Base-by-base conservation (phyloP, 2,797 vertebrate genomes). In the Molossus alvarezi region DNA sequence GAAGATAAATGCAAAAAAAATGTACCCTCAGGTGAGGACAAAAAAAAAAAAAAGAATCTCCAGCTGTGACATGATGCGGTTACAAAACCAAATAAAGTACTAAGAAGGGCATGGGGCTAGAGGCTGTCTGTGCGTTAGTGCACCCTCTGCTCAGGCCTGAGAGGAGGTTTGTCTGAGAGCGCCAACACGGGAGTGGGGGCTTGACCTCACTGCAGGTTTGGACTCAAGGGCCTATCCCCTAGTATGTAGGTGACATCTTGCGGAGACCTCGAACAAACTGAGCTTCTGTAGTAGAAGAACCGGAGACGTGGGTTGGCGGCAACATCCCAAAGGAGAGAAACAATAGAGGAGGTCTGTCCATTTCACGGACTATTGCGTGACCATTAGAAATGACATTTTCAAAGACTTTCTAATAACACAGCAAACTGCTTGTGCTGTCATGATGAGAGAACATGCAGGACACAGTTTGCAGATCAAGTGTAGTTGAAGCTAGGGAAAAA, bases 221-320 rank as follows among this genome's bases (percentile, higher is more conserved):
- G 75, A 89, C 27, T 57, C 25, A 6, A 82, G 71, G 87, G n/a
- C 37, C 57, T 87, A 5, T 75, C 45, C 13, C 27, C 64, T 84
- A 48, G 58, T 65, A 33, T 17, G 18, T 65, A 90, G 53, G 75
- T 89, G 94, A 86, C 81, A 75, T 72, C 82, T 81, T 73, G 79
- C 57, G 65, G 92, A 89, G 71, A 77, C 41, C 77, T 75, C 0
- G 4, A 75, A 72, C 60, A 85, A 65, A 48, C 80, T 1, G 72
- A 48, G n/a, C 15, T 77, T 82, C 58, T 65, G 23, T 33, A 29
- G 23, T 41, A 9, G n/a, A 53, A 23, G 71, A 57, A 55, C 9
- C 12, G 37, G 88, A 79, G 69, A 12, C 0, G 1, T 20, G 6
- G 21, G 15, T 87, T 80, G 20, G 10, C 1, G 72, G 53, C n/a